Base-by-base conservation (phyloP, 2,888 invertebrate species). In the Diaprepes abbreviatus region DNA sequence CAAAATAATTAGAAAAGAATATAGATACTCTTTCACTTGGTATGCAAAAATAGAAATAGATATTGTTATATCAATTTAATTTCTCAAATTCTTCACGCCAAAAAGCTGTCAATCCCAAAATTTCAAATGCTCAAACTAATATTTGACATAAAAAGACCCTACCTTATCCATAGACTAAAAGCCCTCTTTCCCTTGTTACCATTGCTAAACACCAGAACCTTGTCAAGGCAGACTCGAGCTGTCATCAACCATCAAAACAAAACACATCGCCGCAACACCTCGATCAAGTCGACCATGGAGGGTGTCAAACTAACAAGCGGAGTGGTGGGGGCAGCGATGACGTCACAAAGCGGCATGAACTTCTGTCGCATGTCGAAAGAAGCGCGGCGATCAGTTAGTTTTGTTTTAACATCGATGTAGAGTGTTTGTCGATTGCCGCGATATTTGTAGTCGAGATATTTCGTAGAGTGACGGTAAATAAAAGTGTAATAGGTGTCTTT, bases 231-330 rank as follows among this genome's bases (percentile, higher is more conserved):
- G 64, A 69, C 52, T 57, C 28, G 54, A 57, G 38, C 66, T 80
- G 82, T 82, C 81, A 83, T 79, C 82, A 82, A 82, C 83, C 81
- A 80, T 81, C 80, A 81, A 80, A 80, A 82, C 82, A 80, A 83
- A 83, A 82, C 81, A 65, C 60, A 54, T 64, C 54, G 82, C 83
- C 81, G 83, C 82, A 83, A 82, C 83, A 83, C 83, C 83, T 83
- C 77, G 81, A 80, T 81, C 83, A 83, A 83, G 83, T 81, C 79
- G 82, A 83, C 81, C 80, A 80, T 57, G 63, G 58, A 80, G 82
- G 82, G 83, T 83, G 83, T 82, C 83, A 83, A 83, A 84, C 80
- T 80, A 80, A 72, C 64, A 68, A 43, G 64, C 35, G 10, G n/a
- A 43, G 66, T 48, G 67, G 54, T 31, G 65, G 64, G 77, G 78